Conservation (phyloP, 2,888 invertebrate genomes). For the Amaurobius ferox region DNA sequence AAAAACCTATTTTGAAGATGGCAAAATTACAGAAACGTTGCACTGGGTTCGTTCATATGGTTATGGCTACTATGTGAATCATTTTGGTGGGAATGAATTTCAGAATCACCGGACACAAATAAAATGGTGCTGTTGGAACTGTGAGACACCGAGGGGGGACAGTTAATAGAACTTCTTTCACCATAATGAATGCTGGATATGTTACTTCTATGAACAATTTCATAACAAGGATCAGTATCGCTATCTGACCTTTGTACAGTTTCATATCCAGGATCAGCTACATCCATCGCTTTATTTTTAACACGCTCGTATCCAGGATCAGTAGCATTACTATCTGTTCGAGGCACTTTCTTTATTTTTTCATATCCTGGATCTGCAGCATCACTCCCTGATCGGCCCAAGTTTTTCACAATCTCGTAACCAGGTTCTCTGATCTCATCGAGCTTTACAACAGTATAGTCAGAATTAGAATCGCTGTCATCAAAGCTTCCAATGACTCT, state of each 20-base stretch:
- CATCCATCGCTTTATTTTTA: slow-evolving; percentile 40
- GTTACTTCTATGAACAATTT: slow-evolving; percentile 57
- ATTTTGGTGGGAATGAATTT: slow-evolving; percentile 4
- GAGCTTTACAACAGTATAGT: slow-evolving; percentile 61
- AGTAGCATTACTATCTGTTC: slow-evolving; percentile 61
- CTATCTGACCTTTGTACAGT: slow-evolving; percentile 64
- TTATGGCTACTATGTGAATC: background rate
- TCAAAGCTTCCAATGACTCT: slow-evolving; percentile 52
- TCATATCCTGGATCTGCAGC: slow-evolving; percentile 71
- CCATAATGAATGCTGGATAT: slow-evolving; percentile 32
- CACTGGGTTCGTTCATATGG: slow-evolving; percentile 37
- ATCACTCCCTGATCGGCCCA: slow-evolving; percentile 60
- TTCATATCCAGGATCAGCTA: slow-evolving; percentile 68
- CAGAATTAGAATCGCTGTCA: slow-evolving; percentile 65
- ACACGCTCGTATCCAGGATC: slow-evolving; percentile 72
- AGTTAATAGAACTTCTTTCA: background rate
- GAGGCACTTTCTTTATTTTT: slow-evolving; percentile 62
- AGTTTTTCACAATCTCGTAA: slow-evolving; percentile 65
- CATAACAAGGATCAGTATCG: slow-evolving; percentile 70
- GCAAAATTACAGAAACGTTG: slow-evolving; percentile 38
- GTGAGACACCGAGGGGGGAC: background rate
- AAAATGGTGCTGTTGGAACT: slow-evolving; percentile 56
- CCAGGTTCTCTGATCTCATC: slow-evolving; percentile 49
- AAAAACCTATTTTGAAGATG: background rate
- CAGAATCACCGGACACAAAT: slow-evolving; percentile 61